Percentiles rank a stretch among this genome's conserved stretches.
These are phyloP conservation scores for Sinelater perroti DNA, from an alignment of 2,888 invertebrate species.

Conservation along the genomic window DNA sequence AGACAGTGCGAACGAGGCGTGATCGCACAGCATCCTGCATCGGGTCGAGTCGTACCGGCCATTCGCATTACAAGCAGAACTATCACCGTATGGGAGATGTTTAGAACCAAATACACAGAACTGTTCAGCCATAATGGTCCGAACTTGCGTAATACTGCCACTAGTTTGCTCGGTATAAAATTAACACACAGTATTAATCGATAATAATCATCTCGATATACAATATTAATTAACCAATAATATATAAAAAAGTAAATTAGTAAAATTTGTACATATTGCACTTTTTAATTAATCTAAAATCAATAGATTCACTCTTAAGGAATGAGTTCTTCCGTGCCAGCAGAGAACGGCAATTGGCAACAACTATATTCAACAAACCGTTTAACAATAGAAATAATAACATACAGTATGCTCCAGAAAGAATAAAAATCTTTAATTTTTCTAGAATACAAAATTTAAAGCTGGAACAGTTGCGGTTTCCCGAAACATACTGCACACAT, in stretches of 20 bases:
- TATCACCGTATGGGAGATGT: constrained; percentile 31
- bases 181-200: constrained; percentile 58
- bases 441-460: background rate
- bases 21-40: no score
- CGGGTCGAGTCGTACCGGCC: no score
- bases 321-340: constrained; percentile 50
- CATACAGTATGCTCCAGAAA: constrained; percentile 9
- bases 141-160: constrained; percentile 58
- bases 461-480: background rate
- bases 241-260: constrained; percentile 55
- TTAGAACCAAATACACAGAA: constrained; percentile 22
- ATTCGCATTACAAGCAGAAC: constrained; percentile 28
- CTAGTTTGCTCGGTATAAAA: constrained; percentile 61
- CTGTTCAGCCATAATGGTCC: constrained; percentile 29
- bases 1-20: background rate
- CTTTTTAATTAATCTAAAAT: constrained; percentile 62
- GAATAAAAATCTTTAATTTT: background rate
- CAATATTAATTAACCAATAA: constrained; percentile 58
- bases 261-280: constrained; percentile 80
- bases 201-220: constrained; percentile 58
- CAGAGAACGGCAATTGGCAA: constrained; percentile 37
- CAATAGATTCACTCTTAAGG: constrained; percentile 50
- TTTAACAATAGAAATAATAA: constrained; percentile 21
- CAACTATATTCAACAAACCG: constrained; percentile 20
- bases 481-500: constrained; percentile 10